phyloP scores from a whole-genome alignment of 1,140 invertebrate species.

The Platyscapa corneri region DNA sequence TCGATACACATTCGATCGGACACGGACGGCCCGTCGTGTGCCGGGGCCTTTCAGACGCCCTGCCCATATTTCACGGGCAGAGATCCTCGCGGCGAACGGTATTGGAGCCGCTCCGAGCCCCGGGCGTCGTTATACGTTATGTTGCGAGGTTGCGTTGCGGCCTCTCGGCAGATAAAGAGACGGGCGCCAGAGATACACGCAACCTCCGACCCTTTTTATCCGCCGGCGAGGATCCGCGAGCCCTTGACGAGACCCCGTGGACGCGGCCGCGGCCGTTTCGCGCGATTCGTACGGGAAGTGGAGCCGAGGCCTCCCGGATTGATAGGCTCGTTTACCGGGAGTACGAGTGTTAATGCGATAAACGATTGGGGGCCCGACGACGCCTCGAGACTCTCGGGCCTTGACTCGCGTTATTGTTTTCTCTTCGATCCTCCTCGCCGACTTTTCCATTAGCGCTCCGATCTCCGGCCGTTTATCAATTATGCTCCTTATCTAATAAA shows the following conservation, averaged over 20 bases:
- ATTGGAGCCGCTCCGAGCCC: background rate
- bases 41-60: background rate
- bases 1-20: background rate
- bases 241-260: too few relatives aligned
- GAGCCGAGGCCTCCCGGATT: background rate
- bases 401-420: background rate
- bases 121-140: too few relatives aligned
- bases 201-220: background rate
- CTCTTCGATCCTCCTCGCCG: too few relatives aligned
- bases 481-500: background rate
- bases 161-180: constrained; percentile 28
- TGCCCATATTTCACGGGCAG: too few relatives aligned
- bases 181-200: background rate
- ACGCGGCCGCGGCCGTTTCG: background rate
- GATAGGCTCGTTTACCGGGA: background rate
- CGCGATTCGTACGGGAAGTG: background rate
- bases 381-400: too few relatives aligned
- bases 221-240: too few relatives aligned
- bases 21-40: too few relatives aligned
- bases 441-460: too few relatives aligned
- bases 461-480: background rate
- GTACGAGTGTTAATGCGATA: constrained; percentile 2
- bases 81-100: background rate
- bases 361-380: background rate
- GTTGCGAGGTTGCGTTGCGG: too few relatives aligned